phyloP scores from a whole-genome alignment of 2,888 invertebrate genomes.

The Euproctis similis region DNA sequence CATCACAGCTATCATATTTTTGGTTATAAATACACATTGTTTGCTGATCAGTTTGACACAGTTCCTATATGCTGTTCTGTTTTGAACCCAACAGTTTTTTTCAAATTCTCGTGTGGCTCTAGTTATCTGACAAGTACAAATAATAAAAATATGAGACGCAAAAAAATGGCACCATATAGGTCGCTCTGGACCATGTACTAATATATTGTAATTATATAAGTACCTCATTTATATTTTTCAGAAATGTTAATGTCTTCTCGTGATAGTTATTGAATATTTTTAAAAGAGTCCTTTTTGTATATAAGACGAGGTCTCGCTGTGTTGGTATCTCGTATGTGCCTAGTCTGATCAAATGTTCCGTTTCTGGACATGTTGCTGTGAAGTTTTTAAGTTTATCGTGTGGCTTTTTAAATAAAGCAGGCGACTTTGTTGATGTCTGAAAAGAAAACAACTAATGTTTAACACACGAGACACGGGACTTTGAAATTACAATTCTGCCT shows the following conservation, averaged over 20 bases:
- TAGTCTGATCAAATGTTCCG: conserved; percentile 36
- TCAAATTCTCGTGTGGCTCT: conserved; percentile 31
- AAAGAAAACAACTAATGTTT: not conserved
- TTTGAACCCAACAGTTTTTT: conserved; percentile 28
- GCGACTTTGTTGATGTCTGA: not conserved
- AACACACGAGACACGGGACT: no score
- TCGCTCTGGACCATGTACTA: no score
- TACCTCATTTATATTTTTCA: conserved; percentile 50
- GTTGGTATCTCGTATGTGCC: conserved; percentile 54
- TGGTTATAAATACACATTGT: conserved; percentile 37
- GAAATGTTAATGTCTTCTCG: conserved; percentile 35
- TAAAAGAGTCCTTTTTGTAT: conserved; percentile 30
- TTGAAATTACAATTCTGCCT: no score
- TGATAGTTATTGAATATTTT: conserved; percentile 39
- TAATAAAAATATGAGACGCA: no score
- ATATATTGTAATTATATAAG: not conserved
- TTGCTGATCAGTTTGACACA: conserved; percentile 40
- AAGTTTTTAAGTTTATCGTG: conserved; percentile 3
- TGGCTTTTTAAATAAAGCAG: not conserved
- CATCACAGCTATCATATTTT: conserved; percentile 33
- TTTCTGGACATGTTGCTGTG: conserved; percentile 31
- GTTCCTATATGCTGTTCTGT: conserved; percentile 25
- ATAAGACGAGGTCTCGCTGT: conserved; percentile 38
- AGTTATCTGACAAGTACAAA: conserved; percentile 30
- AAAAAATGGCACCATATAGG: no score